A percentile compares a stretch with the other conserved stretches of the same genome.
Conservation (phyloP, 2,113 vertebrate genomes). For the Poecile atricapillus region DNA sequence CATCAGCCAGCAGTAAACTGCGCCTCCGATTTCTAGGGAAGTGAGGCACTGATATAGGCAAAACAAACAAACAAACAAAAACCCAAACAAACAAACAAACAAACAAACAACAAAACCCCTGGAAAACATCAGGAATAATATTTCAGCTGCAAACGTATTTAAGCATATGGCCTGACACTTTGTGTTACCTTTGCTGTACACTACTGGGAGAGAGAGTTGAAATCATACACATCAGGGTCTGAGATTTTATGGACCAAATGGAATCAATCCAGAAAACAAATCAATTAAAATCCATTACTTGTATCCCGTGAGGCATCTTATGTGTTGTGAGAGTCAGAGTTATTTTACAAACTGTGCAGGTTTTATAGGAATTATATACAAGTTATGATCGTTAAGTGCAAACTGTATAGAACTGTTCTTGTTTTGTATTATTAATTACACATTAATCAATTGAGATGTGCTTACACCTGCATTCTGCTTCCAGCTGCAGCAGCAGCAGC, state of each 20-base stretch:
- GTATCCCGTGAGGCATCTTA: background rate
- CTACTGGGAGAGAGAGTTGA: background rate
- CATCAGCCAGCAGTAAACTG: accelerated
- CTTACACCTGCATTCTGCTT: background rate
- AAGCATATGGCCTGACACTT: background rate
- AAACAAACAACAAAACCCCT: background rate
- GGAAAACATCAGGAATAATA: background rate
- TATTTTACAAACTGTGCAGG: conserved; percentile 11
- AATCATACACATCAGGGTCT: background rate
- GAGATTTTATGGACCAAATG: background rate
- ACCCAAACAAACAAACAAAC: too few relatives aligned
- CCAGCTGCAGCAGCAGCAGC: background rate
- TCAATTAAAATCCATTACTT: conserved; percentile 34
- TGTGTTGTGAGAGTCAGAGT: background rate
- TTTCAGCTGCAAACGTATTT: background rate
- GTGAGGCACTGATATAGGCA: background rate
- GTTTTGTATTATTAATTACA: conserved; percentile 16
- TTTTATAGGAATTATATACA: background rate
- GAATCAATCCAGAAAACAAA: conserved; percentile 12
- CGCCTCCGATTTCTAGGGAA: background rate
- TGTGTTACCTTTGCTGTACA: accelerated
- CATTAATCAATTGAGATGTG: background rate
- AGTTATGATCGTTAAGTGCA: background rate
- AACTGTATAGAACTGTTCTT: background rate
- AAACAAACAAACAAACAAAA: too few relatives aligned